These are phyloP conservation scores for Argyra leucocephala DNA, from an alignment of 2,888 invertebrate species.

Conservation along the genomic window DNA sequence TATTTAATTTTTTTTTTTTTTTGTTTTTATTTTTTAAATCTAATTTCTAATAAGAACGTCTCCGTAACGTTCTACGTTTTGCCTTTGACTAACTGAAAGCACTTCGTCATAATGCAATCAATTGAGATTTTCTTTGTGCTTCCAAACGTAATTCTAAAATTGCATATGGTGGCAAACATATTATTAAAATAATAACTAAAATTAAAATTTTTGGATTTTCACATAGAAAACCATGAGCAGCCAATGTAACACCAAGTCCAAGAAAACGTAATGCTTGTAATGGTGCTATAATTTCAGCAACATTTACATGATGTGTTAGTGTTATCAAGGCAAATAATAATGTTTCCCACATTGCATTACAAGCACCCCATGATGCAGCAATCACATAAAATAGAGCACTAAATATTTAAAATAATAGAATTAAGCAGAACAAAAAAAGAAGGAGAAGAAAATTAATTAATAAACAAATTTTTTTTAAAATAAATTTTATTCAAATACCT, in stretches of 20 bases:
- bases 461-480: too few relatives aligned
- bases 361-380: constrained; percentile 78
- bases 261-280: constrained; percentile 52
- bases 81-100: constrained; percentile 40
- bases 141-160: constrained; percentile 41
- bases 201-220: constrained; percentile 41
- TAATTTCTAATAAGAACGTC: not conserved
- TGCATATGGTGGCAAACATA: constrained; percentile 42
- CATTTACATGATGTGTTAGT: constrained; percentile 41
- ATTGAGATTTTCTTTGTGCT: constrained; percentile 39
- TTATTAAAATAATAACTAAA: constrained; percentile 38
- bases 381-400: constrained; percentile 73
- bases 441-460: too few relatives aligned
- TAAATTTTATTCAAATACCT: not conserved
- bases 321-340: constrained; percentile 44
- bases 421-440: too few relatives aligned
- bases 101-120: constrained; percentile 41
- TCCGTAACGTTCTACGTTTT: not conserved
- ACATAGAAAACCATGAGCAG: constrained; percentile 54
- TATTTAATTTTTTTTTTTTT: too few relatives aligned
- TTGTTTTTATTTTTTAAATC: too few relatives aligned
- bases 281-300: constrained; percentile 42
- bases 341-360: constrained; percentile 78
- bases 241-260: constrained; percentile 56
- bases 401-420: not conserved